Conservation (phyloP, 2,797 vertebrate species). For the Sebastolobus alascanus region DNA sequence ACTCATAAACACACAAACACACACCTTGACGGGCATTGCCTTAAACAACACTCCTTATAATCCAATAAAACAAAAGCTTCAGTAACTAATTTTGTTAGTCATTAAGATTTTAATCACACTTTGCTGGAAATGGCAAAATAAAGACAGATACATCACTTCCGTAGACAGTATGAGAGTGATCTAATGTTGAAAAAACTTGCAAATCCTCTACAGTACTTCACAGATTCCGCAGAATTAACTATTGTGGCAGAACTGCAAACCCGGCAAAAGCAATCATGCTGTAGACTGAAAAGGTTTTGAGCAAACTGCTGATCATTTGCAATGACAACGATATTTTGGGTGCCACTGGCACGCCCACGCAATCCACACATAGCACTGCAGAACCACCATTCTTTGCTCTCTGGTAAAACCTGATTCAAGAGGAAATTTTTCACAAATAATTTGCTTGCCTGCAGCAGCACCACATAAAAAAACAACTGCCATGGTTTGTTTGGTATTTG, state of each 20-base stretch:
- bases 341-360: neutral
- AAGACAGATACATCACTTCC: neutral
- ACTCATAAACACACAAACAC: neutral
- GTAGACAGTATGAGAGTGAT: neutral
- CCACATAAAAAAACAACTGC: neutral
- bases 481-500: neutral
- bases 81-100: neutral
- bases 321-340: constrained; percentile 5
- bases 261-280: constrained; percentile 20
- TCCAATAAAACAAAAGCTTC: neutral
- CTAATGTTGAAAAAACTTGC: neutral
- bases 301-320: constrained; percentile 7
- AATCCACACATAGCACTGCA: constrained; percentile 10
- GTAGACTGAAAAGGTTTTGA: neutral
- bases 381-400: neutral
- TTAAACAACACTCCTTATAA: neutral
- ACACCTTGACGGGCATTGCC: neutral
- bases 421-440: neutral
- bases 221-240: neutral
- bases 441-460: neutral
- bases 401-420: neutral
- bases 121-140: neutral
- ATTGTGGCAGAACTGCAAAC: neutral
- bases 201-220: neutral
- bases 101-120: no score